Conservation (phyloP, 1,140 invertebrate species). For the Phocides pigmalion region DNA sequence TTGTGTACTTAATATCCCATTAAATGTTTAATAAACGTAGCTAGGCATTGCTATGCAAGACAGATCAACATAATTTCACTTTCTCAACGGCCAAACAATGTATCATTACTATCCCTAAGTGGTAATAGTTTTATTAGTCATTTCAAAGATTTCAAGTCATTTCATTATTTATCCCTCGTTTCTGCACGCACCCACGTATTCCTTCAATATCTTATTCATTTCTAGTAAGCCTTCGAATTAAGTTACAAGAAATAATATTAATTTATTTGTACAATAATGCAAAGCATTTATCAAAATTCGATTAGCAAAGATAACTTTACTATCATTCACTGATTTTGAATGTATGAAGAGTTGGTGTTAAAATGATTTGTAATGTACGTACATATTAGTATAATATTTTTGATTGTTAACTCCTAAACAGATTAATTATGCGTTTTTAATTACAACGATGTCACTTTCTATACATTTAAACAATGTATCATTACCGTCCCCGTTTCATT, state of each 20-base stretch:
- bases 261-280: not conserved
- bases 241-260: not conserved
- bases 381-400: too few species aligned
- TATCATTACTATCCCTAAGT: not conserved
- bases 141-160: too few species aligned
- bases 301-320: too few species aligned
- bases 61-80: conserved; percentile 17
- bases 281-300: too few species aligned
- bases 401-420: too few species aligned
- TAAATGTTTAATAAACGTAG: not conserved
- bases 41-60: not conserved
- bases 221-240: not conserved
- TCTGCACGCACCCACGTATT: not conserved
- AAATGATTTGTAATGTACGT: too few species aligned
- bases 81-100: conserved; percentile 30
- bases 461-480: not conserved
- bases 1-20: not conserved
- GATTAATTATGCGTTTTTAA: not conserved
- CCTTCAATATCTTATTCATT: not conserved
- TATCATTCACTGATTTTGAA: too few species aligned
- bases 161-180: conserved; percentile 6
- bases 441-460: not conserved
- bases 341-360: too few species aligned
- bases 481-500: not conserved
- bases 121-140: conserved; percentile 6